Conservation (phyloP, 2,113 vertebrate genomes). For the Oxyruncus cristatus region DNA sequence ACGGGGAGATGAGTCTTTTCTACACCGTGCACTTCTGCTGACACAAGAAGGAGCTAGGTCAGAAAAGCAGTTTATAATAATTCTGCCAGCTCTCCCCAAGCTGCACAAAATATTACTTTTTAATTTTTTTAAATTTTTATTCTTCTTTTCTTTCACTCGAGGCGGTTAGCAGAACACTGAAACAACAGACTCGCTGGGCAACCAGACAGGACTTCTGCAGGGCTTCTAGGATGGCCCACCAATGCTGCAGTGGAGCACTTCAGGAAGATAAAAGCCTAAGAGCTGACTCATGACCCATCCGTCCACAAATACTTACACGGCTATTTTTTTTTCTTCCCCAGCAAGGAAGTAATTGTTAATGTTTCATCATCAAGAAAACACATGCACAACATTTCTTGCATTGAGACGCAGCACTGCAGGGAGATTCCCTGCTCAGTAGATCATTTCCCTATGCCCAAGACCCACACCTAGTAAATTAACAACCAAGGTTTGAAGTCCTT, state of each 20-base stretch:
- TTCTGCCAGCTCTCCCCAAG: not conserved
- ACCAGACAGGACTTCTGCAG: not conserved
- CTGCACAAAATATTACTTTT: too few species aligned
- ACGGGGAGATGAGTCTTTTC: rapidly evolving
- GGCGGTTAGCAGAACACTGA: not conserved
- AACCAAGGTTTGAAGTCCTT: not conserved
- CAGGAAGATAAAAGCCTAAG: not conserved
- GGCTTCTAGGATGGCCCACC: not conserved
- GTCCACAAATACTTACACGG: not conserved
- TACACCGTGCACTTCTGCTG: rapidly evolving
- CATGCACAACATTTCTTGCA: not conserved
- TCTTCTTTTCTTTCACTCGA: not conserved
- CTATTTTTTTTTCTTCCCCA: not conserved
- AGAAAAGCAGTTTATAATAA: not conserved
- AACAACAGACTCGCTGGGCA: not conserved
- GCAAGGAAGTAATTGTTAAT: not conserved
- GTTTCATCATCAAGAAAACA: not conserved
- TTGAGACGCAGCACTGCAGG: not conserved
- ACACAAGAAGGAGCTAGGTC: rapidly evolving
- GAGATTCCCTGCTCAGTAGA: not conserved
- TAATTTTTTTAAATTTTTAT: not conserved
- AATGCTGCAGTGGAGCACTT: rapidly evolving
- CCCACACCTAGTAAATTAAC: not conserved
- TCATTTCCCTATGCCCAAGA: not conserved
- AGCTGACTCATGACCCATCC: not conserved